These are phyloP conservation scores for Caloenas nicobarica DNA, from an alignment of 2,113 vertebrate genomes.

Conservation along the genomic window DNA sequence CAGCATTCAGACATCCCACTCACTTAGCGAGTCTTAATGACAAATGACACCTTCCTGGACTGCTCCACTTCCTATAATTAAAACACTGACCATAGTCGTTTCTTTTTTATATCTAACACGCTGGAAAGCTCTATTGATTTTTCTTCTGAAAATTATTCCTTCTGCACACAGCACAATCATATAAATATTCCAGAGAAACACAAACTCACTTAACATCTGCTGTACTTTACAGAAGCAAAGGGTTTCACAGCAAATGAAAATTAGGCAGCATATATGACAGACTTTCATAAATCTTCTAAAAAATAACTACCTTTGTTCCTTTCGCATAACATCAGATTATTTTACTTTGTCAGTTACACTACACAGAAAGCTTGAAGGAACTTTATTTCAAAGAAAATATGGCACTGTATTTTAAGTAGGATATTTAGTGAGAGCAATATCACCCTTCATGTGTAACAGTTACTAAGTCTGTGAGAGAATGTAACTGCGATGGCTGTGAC, in stretches of 20 bases:
- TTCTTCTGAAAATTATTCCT: constrained; percentile 45
- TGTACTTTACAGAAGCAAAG: constrained; percentile 65
- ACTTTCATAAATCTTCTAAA: constrained; percentile 62
- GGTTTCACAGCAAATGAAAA: constrained; percentile 60
- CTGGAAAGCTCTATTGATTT: constrained; percentile 40
- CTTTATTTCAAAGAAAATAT: constrained; percentile 24
- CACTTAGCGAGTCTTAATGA: background rate
- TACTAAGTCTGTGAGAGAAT: background rate
- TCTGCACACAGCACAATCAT: background rate
- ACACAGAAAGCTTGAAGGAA: constrained; percentile 14
- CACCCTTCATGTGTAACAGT: background rate
- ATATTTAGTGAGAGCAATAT: constrained; percentile 19
- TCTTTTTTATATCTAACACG: constrained; percentile 34
- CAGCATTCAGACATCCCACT: background rate
- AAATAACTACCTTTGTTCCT: constrained; percentile 42
- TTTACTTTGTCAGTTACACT: constrained; percentile 22
- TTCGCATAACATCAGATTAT: constrained; percentile 42
- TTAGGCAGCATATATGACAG: constrained; percentile 37
- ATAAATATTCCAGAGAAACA: constrained; percentile 54
- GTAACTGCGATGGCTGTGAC: background rate
- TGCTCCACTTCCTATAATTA: background rate
- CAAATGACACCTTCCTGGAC: background rate
- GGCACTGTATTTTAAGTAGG: background rate
- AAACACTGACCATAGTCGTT: background rate
- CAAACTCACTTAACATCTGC: constrained; percentile 46